Percentiles rank a stretch among this genome's conserved stretches.
phyloP scores from a whole-genome alignment of 2,888 invertebrate species.

The Priocnemis perturbator region DNA sequence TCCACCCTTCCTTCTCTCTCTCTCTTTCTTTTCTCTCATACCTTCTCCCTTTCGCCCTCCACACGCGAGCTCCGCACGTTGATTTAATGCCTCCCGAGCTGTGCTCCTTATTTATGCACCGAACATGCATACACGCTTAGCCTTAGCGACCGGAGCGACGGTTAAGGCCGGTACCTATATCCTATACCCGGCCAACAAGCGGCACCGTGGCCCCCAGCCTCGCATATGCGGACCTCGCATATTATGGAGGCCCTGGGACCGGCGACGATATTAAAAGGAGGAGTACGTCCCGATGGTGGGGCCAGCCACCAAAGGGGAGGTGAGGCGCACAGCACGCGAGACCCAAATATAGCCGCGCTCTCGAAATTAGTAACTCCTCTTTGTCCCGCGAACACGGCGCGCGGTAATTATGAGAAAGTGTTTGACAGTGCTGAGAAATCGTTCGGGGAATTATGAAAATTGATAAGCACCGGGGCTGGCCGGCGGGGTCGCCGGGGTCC shows the following conservation, averaged over 20 bases:
- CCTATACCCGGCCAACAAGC: slow-evolving; percentile 58
- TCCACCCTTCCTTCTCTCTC: slow-evolving; percentile 25
- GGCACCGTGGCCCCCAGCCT: slow-evolving; percentile 48
- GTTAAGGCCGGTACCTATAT: slow-evolving; percentile 65
- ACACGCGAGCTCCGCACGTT: slow-evolving; percentile 68
- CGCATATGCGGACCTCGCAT: slow-evolving; percentile 64
- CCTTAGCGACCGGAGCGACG: slow-evolving; percentile 60
- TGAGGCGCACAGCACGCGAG: slow-evolving; percentile 55
- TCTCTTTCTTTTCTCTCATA: slow-evolving; percentile 36
- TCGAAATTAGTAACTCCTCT: slow-evolving; percentile 68
- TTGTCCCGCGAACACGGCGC: slow-evolving; percentile 38
- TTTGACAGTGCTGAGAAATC: too few species aligned
- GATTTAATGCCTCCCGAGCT: slow-evolving; percentile 73
- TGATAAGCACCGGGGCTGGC: too few species aligned
- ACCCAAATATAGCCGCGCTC: slow-evolving; percentile 61
- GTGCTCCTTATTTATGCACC: slow-evolving; percentile 73
- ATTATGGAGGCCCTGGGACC: slow-evolving; percentile 60
- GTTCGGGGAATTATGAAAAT: too few species aligned
- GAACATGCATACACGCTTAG: slow-evolving; percentile 70
- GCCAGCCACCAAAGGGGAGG: slow-evolving; percentile 33
- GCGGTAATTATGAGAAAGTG: too few species aligned
- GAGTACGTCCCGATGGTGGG: slow-evolving; percentile 35
- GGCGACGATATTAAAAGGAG: slow-evolving; percentile 61
- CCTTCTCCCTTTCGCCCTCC: slow-evolving; percentile 48
- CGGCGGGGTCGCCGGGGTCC: too few species aligned